These are phyloP conservation scores for Ophion ventricosus DNA, from an alignment of 2,888 invertebrate species.

Conservation along the genomic window DNA sequence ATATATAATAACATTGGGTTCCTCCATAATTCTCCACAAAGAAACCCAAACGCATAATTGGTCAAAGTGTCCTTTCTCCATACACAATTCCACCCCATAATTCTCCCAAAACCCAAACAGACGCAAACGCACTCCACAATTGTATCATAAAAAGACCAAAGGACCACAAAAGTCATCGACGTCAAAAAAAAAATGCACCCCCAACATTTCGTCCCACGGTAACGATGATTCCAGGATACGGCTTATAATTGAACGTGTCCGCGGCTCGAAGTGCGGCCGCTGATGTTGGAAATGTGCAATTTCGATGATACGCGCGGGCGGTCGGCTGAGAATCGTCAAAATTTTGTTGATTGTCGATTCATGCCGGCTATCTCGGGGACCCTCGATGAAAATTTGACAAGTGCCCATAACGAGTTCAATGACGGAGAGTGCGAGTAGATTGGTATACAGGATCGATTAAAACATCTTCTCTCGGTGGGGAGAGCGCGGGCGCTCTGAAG, in stretches of 20 bases:
- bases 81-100: not conserved
- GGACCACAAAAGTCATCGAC: not conserved
- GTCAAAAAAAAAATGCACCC: not conserved
- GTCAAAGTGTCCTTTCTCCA: too few species aligned
- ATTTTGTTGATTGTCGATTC: slow-evolving; percentile 60
- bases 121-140: not conserved
- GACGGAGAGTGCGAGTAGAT: slow-evolving; percentile 51
- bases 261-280: not conserved
- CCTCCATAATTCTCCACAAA: not conserved
- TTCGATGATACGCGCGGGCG: slow-evolving; percentile 3
- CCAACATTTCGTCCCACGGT: not conserved
- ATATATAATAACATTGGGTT: too few species aligned
- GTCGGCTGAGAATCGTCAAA: slow-evolving; percentile 18
- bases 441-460: slow-evolving; percentile 63
- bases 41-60: too few species aligned
- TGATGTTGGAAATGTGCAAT: slow-evolving; percentile 27
- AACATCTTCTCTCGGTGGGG: slow-evolving; percentile 47
- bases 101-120: not conserved
- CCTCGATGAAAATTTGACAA: slow-evolving; percentile 61
- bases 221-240: not conserved
- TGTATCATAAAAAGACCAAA: not conserved
- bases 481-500: not conserved
- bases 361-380: not conserved
- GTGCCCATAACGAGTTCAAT: slow-evolving; percentile 63
- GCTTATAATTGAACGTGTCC: not conserved